Evolutionary conservation across 2,888 invertebrate species (phyloP).

Genomic region (Pachymerium ferrugineum): DNA sequence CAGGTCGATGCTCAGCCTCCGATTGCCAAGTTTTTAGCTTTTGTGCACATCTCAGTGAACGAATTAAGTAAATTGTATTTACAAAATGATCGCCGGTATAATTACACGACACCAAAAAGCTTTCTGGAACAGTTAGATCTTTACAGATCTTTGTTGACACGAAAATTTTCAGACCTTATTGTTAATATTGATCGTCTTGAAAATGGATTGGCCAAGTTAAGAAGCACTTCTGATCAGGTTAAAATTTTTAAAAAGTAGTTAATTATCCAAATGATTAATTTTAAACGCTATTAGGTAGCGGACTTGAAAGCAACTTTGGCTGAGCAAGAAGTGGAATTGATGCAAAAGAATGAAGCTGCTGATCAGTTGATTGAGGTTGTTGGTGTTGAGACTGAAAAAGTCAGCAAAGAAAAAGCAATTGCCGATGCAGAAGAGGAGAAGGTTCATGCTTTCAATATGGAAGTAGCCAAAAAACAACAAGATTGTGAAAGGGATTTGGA

Average conservation of each 20-base stretch:
- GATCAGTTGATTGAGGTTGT: conserved; percentile 55
- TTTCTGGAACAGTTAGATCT: conserved; percentile 78
- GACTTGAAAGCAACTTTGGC: conserved; percentile 72
- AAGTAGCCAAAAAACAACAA: conserved; percentile 62
- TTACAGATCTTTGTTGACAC: conserved; percentile 63
- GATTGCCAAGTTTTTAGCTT: too few species aligned
- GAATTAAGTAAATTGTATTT: too few species aligned
- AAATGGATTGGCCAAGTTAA: conserved; percentile 59
- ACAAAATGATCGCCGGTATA: conserved; percentile 74
- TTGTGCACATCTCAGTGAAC: too few species aligned
- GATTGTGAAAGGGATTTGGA: conserved; percentile 61
- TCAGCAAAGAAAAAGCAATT: conserved; percentile 73
- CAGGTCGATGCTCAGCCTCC: too few species aligned
- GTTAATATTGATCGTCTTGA: conserved; percentile 62
- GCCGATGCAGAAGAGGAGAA: conserved; percentile 83
- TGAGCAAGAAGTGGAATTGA: conserved; percentile 66
- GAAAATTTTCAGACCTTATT: conserved; percentile 63
- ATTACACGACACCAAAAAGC: conserved; percentile 87
- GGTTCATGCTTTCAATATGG: conserved; percentile 69
- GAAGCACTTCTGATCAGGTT: conserved; percentile 9
- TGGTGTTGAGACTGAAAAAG: conserved; percentile 69
- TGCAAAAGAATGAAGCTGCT: conserved; percentile 72
- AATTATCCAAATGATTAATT: neutral
- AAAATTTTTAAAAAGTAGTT: neutral
- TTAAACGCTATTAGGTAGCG: too few species aligned